Base-by-base conservation (phyloP, 2,113 vertebrate species). In the Psittacara wagleri region DNA sequence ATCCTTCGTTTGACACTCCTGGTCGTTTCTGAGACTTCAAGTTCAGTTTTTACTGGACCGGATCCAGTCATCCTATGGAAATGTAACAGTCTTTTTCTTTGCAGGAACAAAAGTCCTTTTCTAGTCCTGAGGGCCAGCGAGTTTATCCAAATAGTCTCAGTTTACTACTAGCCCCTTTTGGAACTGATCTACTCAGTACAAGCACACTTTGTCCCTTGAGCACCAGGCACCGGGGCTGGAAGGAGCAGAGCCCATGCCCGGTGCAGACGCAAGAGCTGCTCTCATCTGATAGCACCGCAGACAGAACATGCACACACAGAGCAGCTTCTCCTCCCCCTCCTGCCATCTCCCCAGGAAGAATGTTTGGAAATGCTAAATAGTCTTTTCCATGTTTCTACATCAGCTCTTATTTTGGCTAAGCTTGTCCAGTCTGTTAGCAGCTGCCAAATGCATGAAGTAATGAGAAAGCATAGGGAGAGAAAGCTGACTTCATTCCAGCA, bases 111-210 rank as follows among this genome's bases (percentile, higher is more conserved):
- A 98, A 98, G 98, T 96, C 95, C 98, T 97, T 98, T 98, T 98
- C 96, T 98, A 74, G 97, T 95, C 94, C 94, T 88, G 55, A 80
- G 97, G 98, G 98, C 98, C 69, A 31, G 95, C 92, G 52, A 97
- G 98, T 98, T 98, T 98, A 98, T 98, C 97, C 98, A 98, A 98
- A 98, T 98, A 98, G 69, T 97, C 98, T 98, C 97, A 62, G 95
- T 94, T 98, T 97, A 97, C 98, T 87, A 48, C 94, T 78, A 96
- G 97, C 93, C 96, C 94, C 92, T 91, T 96, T 95, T 79, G 97
- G 97, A 97, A 95, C 87, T 33, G 91, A 87, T 96, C 43, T 31
- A 31, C 79, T 68, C 97, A 31, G 73, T 70, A 97, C 97, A 98
- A 96, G 96, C 73, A 25, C 94, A 97, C 98, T 97, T 96, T 98